Percentiles rank a stretch among this genome's conserved stretches.
Conservation (phyloP, 2,888 invertebrate genomes). For the Catocala fraxini region DNA sequence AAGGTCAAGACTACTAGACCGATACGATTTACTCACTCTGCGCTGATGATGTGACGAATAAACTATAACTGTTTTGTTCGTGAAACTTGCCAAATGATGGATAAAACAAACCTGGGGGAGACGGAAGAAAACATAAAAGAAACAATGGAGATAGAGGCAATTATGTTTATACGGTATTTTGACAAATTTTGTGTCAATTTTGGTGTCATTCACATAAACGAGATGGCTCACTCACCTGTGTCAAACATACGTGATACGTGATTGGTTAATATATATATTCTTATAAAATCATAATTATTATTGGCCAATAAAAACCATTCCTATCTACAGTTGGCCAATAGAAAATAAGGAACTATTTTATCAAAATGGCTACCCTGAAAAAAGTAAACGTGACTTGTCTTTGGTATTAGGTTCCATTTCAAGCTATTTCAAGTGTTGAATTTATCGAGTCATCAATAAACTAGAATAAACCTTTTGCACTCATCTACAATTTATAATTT, state of each 20-base stretch:
- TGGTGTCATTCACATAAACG: constrained; percentile 49
- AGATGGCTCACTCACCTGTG: constrained; percentile 49
- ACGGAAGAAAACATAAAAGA: constrained; percentile 75
- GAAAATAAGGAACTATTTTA: constrained; percentile 11
- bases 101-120: constrained; percentile 67
- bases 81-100: constrained; percentile 51
- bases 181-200: constrained; percentile 81
- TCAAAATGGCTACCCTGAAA: constrained; percentile 45
- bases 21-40: constrained; percentile 67
- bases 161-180: constrained; percentile 82
- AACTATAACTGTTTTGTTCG: constrained; percentile 35
- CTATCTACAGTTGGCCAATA: not conserved
- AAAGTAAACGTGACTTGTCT: constrained; percentile 29
- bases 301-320: constrained; percentile 29
- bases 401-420: constrained; percentile 26
- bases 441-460: too few relatives aligned
- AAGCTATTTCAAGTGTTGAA: not conserved
- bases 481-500: not conserved
- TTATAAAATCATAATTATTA: fast-evolving
- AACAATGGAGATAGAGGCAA: constrained; percentile 73
- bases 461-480: too few relatives aligned
- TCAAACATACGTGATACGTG: constrained; percentile 31
- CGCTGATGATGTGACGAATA: constrained; percentile 30
- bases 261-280: constrained; percentile 21
- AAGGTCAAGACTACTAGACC: constrained; percentile 81